Base-by-base conservation (phyloP, 2,113 vertebrate genomes). In the Equus quagga region DNA sequence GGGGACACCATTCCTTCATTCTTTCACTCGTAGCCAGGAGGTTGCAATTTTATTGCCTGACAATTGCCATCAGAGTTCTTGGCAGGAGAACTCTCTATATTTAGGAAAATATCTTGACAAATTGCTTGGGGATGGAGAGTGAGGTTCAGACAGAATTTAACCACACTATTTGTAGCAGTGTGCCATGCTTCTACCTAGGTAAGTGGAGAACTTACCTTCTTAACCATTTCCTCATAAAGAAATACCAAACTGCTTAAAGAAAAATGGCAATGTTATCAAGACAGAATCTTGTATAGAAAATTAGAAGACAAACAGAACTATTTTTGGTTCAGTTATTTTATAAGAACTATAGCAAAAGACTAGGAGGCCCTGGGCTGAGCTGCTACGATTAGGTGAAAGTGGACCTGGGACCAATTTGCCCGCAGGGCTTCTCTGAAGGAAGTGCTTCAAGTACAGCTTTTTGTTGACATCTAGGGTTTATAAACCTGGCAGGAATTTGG, bases 11-110 rank as follows among this genome's bases (percentile, higher is more conserved):
- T 91, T 70, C 56, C 49, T 73, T 79, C 12, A 24, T 56, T 92
- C 44, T 58, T 70, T 95, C 49, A 85, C 44, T 60, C n/a, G 21
- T 69, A 92, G 69, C 65, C 14, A 28, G 69, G 69, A 94, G 58
- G 78, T 14, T 80, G 49, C 13, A 51, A 54, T 91, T 95, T 76
- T 72, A 73, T 72, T 69, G 36, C 60, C 31, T 76, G 36, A 81
- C 44, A 72, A 80, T 72, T 92, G 73, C 44, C 84, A 90, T 62
- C 8, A 86, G 69, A 92, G 92, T 89, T 98, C 73, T 92, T 89
- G 87, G 73, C 88, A 92, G 28, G 44, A 64, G 49, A 92, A 73
- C 31, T 96, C 24, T 73, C 49, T 46, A 17, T 78, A 41, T 90
- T 79, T 92, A 92, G 67, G 8, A 83, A 80, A 96, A 76, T 78